Percentiles rank a stretch among this genome's conserved stretches.
phyloP scores from a whole-genome alignment of 2,888 invertebrate species.

The Chalcis sispes region DNA sequence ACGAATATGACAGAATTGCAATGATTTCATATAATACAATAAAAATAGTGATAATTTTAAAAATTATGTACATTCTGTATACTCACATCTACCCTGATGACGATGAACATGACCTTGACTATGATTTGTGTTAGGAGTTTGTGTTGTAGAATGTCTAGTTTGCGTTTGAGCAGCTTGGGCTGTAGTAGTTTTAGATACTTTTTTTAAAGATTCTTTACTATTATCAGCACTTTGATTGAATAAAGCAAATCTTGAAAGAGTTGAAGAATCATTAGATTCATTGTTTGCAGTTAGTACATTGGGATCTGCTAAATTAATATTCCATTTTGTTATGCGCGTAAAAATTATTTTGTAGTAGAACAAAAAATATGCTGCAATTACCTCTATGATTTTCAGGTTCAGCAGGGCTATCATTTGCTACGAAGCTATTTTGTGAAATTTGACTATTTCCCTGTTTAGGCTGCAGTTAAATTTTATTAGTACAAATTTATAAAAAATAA shows the following conservation, averaged over 20 bases:
- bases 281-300: not conserved
- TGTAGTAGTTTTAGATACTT: constrained; percentile 46
- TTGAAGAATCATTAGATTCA: constrained; percentile 28
- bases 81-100: constrained; percentile 68
- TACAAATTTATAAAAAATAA: not conserved
- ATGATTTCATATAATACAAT: constrained; percentile 19
- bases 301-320: constrained; percentile 25
- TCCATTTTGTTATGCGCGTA: too few relatives aligned
- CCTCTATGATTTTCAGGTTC: constrained; percentile 40
- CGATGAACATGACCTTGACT: constrained; percentile 63
- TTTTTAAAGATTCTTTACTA: constrained; percentile 45
- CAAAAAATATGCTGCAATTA: constrained; percentile 10
- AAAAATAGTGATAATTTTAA: not conserved
- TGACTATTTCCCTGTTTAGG: constrained; percentile 36
- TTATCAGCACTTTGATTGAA: constrained; percentile 28
- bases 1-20: constrained; percentile 14
- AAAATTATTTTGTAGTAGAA: not conserved
- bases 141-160: constrained; percentile 73
- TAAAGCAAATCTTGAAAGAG: constrained; percentile 10
- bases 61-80: not conserved
- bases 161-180: constrained; percentile 66
- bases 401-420: constrained; percentile 6
- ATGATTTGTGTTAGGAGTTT: constrained; percentile 68
- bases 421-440: constrained; percentile 26
- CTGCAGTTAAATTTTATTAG: constrained; percentile 26